A percentile compares a stretch with the other conserved stretches of the same genome.
These are phyloP conservation scores for Dreissena polymorpha DNA, from an alignment of 1,140 invertebrate genomes.

Conservation along the genomic window DNA sequence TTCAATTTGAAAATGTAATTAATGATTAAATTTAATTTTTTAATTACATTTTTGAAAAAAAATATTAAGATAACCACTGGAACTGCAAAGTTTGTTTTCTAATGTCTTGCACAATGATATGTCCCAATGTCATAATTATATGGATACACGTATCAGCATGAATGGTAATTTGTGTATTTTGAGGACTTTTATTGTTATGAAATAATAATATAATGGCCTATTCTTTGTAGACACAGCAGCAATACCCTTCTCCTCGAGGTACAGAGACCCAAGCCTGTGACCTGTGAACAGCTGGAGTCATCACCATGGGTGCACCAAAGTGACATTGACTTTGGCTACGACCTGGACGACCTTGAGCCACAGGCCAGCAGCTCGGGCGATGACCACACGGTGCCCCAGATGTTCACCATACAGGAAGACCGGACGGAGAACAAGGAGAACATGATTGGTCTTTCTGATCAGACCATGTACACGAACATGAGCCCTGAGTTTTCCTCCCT, in stretches of 20 bases:
- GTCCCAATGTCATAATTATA: no score
- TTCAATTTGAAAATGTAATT: no score
- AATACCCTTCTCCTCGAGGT: slow-evolving; percentile 62
- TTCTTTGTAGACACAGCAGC: slow-evolving; percentile 60
- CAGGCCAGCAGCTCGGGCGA: slow-evolving; percentile 39
- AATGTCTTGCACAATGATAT: no score
- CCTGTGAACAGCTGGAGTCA: slow-evolving; percentile 58
- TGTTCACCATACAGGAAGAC: slow-evolving; percentile 50
- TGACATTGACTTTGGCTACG: slow-evolving; percentile 13
- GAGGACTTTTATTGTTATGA: no score
- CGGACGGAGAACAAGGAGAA: slow-evolving; percentile 62
- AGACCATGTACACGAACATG: slow-evolving; percentile 54
- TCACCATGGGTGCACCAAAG: slow-evolving; percentile 44
- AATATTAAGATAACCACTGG: neutral
- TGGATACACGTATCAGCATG: no score
- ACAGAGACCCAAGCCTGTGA: slow-evolving; percentile 55
- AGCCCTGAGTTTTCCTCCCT: slow-evolving; percentile 52
- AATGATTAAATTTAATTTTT: no score
- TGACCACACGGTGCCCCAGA: slow-evolving; percentile 46
- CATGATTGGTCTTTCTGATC: slow-evolving; percentile 59
- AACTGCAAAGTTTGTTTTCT: no score
- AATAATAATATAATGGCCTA: no score
- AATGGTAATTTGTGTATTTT: no score
- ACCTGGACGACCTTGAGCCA: slow-evolving; percentile 57
- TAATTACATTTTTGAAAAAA: neutral